Base-by-base conservation (phyloP, 1,140 invertebrate genomes). In the Patella vulgata region DNA sequence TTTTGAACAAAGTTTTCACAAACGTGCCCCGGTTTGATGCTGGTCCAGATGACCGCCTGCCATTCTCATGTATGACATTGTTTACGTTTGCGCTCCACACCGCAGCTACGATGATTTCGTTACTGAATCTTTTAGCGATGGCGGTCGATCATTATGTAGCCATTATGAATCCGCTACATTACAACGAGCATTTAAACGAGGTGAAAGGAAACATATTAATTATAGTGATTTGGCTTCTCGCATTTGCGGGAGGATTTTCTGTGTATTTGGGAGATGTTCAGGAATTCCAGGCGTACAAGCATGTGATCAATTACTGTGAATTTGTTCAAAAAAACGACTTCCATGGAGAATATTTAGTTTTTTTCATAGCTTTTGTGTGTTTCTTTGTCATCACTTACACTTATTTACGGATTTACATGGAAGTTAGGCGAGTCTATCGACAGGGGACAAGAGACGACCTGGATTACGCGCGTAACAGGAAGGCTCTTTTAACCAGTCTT, bases 121-220 rank as follows among this genome's bases (percentile, higher is more conserved):
- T 90, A 1, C 78, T 87, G 8, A 90, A 91, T 76, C 83, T 92
- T 5, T 71, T 90, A 14, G 87, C 87, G 2, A 83, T 92, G 31
- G 89, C 90, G 5, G 75, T 90, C 19, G 90, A 91, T 75, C 91
- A 92, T 70, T 94, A 93, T 81, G 90, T 91, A 66, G 93, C 93
- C 0, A 92, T 96, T 31, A 91, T 92, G 5, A 91, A 93, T 78
- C 93, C 93, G 0, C 85, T 95, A 25, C 89, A 91, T n/a, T 94
- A 95, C 79, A 90, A 92, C 64, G 89, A 89, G 17, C 88, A 90
- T 31, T 66, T 78, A 58, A 70, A 59, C 36, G 81, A 84, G 33
- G 83, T 89, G 11, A 89, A 90, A 44, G 91, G 90, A 0, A 89
- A 87, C 1, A 79, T 90, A 0, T 85, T 93, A 12, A 91, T 94